Percentiles rank a stretch among this genome's conserved stretches.
phyloP scores from a whole-genome alignment of 2,113 vertebrate species.

The Sorex fumeus region DNA sequence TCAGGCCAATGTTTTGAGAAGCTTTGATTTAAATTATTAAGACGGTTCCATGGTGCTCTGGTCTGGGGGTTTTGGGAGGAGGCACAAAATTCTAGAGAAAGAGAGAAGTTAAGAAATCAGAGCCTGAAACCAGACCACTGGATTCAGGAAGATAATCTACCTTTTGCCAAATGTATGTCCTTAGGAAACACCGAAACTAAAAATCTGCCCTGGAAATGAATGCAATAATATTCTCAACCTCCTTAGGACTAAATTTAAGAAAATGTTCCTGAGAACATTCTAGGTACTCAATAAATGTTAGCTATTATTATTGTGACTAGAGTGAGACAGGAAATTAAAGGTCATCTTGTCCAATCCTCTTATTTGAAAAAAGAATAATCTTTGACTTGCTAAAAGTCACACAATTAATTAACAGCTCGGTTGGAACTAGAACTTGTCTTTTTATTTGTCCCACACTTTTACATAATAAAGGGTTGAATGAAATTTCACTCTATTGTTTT shows the following conservation, averaged over 20 bases:
- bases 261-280: not conserved
- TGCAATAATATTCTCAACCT: not conserved
- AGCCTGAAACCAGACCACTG: not conserved
- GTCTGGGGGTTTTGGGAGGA: not conserved
- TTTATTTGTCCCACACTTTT: not conserved
- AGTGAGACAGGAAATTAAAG: conserved; percentile 66
- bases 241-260: not conserved
- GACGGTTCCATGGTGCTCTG: not conserved
- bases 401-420: not conserved
- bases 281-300: not conserved
- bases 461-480: not conserved
- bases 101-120: not conserved
- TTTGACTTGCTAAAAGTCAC: conserved; percentile 14
- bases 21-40: conserved; percentile 17
- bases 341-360: conserved; percentile 27
- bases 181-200: not conserved
- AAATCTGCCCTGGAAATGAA: conserved; percentile 35
- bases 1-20: not conserved
- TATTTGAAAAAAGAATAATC: conserved; percentile 58
- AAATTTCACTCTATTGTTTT: not conserved
- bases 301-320: not conserved
- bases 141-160: not conserved
- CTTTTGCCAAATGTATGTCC: not conserved
- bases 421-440: conserved; percentile 4
- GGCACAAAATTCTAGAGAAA: not conserved